phyloP scores from a whole-genome alignment of 1,140 invertebrate species.

The Fopius arisanus region DNA sequence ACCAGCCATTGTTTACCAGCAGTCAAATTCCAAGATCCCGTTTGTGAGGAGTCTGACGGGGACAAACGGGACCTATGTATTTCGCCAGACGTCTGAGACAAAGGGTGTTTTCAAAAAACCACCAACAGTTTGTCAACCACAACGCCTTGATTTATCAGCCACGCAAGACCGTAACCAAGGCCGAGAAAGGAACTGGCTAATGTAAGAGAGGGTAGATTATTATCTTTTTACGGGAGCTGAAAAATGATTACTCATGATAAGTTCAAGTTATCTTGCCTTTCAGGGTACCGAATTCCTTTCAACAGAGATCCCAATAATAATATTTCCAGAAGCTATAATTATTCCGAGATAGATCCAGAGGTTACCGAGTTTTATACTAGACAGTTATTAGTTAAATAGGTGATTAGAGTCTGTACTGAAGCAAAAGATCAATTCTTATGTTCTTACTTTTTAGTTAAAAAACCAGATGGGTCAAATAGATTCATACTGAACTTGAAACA shows the following conservation, averaged over 20 bases:
- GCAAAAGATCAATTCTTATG: not conserved
- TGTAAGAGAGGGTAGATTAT: not conserved
- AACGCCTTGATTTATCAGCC: not conserved
- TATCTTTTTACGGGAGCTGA: not conserved
- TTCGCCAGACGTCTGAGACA: not conserved
- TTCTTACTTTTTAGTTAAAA: conserved; percentile 7
- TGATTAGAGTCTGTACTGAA: not conserved
- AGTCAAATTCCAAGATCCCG: not conserved
- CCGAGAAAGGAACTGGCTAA: not conserved
- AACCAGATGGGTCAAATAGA: conserved; percentile 9
- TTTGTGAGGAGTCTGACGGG: not conserved
- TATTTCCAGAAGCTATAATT: not conserved
- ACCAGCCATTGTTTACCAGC: not conserved
- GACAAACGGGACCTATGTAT: not conserved
- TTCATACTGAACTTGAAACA: conserved; percentile 17
- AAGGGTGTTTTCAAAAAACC: not conserved
- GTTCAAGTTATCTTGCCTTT: not conserved
- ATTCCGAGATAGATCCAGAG: not conserved
- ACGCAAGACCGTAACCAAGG: not conserved
- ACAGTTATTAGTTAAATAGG: not conserved
- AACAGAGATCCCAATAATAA: not conserved
- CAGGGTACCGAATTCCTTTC: not conserved
- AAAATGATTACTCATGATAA: not conserved
- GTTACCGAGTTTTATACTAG: not conserved
- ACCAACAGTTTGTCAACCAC: not conserved